Base-by-base conservation (phyloP, 2,113 vertebrate species). In the Thamnophis sirtalis region DNA sequence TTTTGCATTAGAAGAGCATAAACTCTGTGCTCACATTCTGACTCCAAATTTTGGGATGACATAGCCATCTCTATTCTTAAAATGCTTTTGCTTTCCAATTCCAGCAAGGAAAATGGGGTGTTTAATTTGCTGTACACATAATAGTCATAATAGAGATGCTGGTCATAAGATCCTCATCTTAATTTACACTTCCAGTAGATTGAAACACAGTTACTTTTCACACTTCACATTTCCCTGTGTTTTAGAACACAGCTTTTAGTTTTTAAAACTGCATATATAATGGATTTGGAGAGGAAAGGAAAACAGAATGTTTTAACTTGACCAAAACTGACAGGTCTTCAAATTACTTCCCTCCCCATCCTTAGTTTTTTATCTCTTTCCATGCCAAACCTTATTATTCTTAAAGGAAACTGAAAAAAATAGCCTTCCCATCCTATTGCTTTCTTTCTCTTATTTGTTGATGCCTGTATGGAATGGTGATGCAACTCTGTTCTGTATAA, bases 361-460 rank as follows among this genome's bases (percentile, higher is more conserved):
- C 68, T 19, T 80, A 80, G 11, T 51, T 87, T 63, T 53, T 87
- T n/a, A 91, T 33, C 85, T 68, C 56, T 91, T 87, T 50, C 33
- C 26, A 24, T 43, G 38, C 85, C 51, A 26, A 85, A 85, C 1
- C 33, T 80, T 80, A 80, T 21, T 43, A 80, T 80, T 80, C 60
- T 49, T 26, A 55, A 73, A 87, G 80, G 58, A 93, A 33, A 73
- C 26, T 49, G 89, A 49, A 68, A 38, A 91, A 58, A 63, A 1
- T 13, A 68, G 73, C 73, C 73, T 80, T 80, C 26, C 53, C 24
- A 22, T 13, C 17, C 38, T 86, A 55, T 28, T 90, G 84, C 38
- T 54, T 68, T 90, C 53, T 60, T 51, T 68, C 55, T 38, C 54
- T 38, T 50, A 87, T 13, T 49, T 51, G 22, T 10, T 49, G 88